Evolutionary conservation across 1,140 invertebrate species (phyloP).

Genomic region (Helicoverpa armigera): DNA sequence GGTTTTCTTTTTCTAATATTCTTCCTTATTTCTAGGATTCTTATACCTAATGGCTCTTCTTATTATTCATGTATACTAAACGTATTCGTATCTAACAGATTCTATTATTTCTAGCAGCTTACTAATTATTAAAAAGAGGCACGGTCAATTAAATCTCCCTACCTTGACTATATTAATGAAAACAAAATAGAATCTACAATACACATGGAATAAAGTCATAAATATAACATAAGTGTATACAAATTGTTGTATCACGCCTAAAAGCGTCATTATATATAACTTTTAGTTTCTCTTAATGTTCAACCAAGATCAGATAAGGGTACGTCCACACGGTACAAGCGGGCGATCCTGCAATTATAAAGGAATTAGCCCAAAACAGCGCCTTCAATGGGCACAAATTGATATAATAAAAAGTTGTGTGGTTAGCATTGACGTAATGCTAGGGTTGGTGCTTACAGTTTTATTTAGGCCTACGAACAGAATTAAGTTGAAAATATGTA

Average conservation of each 20-base stretch:
- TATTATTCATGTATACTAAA: no score
- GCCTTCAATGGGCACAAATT: constrained; percentile 84
- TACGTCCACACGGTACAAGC: constrained; percentile 66
- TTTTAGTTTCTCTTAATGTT: constrained; percentile 73
- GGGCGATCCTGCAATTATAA: constrained; percentile 82
- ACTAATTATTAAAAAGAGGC: no score
- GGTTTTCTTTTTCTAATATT: no score
- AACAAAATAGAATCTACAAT: constrained; percentile 2
- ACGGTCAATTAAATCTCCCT: no score
- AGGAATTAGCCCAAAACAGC: constrained; percentile 82
- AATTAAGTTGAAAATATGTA: not conserved
- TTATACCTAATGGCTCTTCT: no score
- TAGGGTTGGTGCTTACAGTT: constrained; percentile 54
- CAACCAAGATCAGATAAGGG: constrained; percentile 72
- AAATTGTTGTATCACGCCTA: constrained; percentile 47
- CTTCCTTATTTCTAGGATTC: no score
- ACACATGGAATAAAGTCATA: constrained; percentile 35
- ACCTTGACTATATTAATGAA: not conserved
- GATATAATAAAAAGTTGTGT: constrained; percentile 85
- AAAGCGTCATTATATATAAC: constrained; percentile 56
- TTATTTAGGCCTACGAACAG: not conserved
- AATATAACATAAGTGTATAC: constrained; percentile 40
- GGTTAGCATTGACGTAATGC: constrained; percentile 59
- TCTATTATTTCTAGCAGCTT: no score
- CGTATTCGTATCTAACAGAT: no score